phyloP scores from a whole-genome alignment of 2,888 invertebrate genomes.

The Leptopterna dolabrata region DNA sequence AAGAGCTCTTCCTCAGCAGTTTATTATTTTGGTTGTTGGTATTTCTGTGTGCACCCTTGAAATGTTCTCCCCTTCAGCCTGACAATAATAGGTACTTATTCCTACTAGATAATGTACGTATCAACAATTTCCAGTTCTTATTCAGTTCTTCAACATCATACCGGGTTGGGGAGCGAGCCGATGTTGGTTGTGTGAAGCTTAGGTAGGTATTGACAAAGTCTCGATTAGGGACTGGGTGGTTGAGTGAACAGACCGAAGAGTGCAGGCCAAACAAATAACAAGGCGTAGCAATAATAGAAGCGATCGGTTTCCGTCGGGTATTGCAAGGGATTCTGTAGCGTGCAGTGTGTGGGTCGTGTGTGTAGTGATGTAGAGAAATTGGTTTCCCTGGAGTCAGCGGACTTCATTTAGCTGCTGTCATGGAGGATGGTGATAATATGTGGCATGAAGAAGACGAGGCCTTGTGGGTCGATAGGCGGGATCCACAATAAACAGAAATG shows the following conservation, averaged over 20 bases:
- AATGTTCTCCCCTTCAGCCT: no score
- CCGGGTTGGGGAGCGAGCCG: not conserved
- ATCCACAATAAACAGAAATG: no score
- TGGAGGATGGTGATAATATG: not conserved
- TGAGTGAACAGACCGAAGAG: conserved; percentile 6
- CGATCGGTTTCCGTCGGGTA: not conserved
- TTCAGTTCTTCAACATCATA: not conserved
- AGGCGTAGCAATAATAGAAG: conserved; percentile 53
- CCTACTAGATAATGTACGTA: not conserved
- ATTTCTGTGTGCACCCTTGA: no score
- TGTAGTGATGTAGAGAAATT: no score
- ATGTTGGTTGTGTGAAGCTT: not conserved
- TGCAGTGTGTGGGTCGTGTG: no score
- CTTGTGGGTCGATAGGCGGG: not conserved
- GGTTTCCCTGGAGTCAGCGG: not conserved
- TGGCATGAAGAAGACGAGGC: not conserved
- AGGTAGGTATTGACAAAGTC: conserved; percentile 29
- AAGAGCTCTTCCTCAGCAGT: no score
- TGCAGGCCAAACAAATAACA: conserved; percentile 36
- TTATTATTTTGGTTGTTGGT: no score
- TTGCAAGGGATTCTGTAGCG: not conserved
- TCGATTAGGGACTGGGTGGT: not conserved
- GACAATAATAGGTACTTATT: not conserved
- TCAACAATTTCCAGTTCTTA: not conserved
- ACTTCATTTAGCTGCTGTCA: not conserved